phyloP scores from a whole-genome alignment of 2,113 vertebrate genomes.

The Mus spicilegus region DNA sequence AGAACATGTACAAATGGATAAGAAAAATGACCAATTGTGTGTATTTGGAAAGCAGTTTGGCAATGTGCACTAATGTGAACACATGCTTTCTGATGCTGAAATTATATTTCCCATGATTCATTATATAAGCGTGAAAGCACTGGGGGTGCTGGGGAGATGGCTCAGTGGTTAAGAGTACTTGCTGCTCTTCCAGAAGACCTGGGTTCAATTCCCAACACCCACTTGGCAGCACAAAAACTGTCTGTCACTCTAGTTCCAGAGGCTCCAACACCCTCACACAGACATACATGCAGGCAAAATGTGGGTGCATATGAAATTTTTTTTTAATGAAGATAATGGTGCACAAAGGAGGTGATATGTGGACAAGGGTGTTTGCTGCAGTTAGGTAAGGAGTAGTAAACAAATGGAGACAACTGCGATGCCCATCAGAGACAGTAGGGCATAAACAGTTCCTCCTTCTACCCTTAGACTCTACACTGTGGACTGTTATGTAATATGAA shows the following conservation, averaged over 20 bases:
- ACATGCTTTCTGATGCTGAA: background rate
- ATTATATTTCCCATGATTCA: background rate
- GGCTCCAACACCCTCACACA: too few species aligned
- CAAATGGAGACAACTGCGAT: background rate
- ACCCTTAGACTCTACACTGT: background rate
- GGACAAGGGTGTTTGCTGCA: background rate
- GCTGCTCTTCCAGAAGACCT: too few species aligned
- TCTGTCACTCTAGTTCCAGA: too few species aligned
- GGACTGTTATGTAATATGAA: background rate
- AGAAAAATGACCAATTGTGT: background rate
- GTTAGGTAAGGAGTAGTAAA: background rate
- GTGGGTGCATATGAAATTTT: too few species aligned
- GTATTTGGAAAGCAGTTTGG: background rate
- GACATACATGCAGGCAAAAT: too few species aligned
- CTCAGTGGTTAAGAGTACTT: too few species aligned
- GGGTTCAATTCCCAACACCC: too few species aligned
- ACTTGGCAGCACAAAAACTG: too few species aligned
- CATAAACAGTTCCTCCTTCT: background rate
- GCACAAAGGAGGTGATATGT: background rate
- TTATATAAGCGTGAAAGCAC: background rate
- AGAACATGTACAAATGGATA: background rate
- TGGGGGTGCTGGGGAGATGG: too few species aligned
- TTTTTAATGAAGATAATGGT: background rate
- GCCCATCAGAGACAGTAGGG: background rate
- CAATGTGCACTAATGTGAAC: background rate